Evolutionary conservation across 2,113 vertebrate genomes (phyloP).

Genomic region (Columbina picui): DNA sequence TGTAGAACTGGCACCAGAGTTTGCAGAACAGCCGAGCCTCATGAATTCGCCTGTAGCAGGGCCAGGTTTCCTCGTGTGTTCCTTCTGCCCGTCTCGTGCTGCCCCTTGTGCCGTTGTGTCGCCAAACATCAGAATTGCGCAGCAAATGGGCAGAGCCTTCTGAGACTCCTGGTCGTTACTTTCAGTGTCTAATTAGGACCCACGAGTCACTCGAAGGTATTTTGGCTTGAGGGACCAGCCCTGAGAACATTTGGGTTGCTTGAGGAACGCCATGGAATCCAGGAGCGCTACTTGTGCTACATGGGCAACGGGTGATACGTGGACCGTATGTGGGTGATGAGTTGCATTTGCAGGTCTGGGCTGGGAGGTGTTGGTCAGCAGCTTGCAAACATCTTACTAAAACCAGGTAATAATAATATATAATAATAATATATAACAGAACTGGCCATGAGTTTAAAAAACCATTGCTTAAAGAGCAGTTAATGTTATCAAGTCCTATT

Average conservation of each 20-base stretch:
- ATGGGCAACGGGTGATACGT: rapidly evolving
- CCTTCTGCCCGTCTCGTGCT: background rate
- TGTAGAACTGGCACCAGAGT: background rate
- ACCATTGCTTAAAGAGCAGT: background rate
- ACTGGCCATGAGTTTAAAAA: background rate
- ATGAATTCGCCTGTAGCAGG: background rate
- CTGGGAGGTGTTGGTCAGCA: background rate
- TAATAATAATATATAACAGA: slow-evolving; percentile 14
- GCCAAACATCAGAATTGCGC: background rate
- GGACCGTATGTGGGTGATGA: background rate
- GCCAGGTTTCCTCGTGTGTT: background rate
- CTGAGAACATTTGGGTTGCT: background rate
- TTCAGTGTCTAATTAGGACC: background rate
- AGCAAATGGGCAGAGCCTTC: background rate
- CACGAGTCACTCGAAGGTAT: background rate
- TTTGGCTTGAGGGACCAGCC: background rate
- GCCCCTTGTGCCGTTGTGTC: rapidly evolving
- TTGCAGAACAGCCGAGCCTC: background rate
- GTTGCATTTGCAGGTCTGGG: background rate
- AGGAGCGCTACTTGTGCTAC: background rate
- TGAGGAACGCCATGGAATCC: background rate
- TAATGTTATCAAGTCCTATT: slow-evolving; percentile 28
- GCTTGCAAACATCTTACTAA: background rate
- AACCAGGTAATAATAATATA: background rate
- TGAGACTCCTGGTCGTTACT: background rate